Evolutionary conservation across 2,797 vertebrate species (phyloP), one percentile per base, ranked within the genome.

Genomic region (Sebastes steindachneri): DNA sequence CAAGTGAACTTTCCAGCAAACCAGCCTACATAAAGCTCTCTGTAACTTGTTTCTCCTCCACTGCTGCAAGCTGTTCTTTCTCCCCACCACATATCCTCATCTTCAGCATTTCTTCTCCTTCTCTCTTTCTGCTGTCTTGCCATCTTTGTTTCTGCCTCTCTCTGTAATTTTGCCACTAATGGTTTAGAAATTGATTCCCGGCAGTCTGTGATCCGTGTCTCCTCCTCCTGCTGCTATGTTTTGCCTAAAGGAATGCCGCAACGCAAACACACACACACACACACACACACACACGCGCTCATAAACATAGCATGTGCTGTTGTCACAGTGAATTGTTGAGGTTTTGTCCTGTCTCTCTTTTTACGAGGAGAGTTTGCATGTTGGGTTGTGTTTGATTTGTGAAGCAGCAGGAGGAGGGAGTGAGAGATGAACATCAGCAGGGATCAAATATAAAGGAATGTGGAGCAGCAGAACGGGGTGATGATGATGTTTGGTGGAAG

Each of bases 391-490:
- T 83, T 76, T 84, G 64, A 78, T 71, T 87, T 87, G 57, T 51
- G 63, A 45, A 73, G 57, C 73, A 73, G 11, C 73, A 73, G 12
- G 45, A 83, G 14, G 79, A 80, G 51, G 15, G 71, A 84, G 54
- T n/a, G 57, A 53, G 69, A 69, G 83, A 89, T 84, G 79, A 89
- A 88, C 79, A 88, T 87, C 72, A 31, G 69, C 73, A 26, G 66
- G 70, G 82, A 90, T 80, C 68, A 77, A 75, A 89, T 69, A 26
- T 73, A 69, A 73, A 88, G 81, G 86, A 91, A 89, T 92, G 80
- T 67, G 12, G 59, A 82, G 82, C 54, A 80, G 37, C 66, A 59
- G 33, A 82, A 72, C 70, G 64, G 55, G 54, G 59, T 9, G 41
- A 57, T 60, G 63, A 70, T 41, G 3, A 79, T 74, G 54, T 67